These are phyloP conservation scores for Sinella curviseta DNA, from an alignment of 1,140 invertebrate genomes.

Conservation along the genomic window DNA sequence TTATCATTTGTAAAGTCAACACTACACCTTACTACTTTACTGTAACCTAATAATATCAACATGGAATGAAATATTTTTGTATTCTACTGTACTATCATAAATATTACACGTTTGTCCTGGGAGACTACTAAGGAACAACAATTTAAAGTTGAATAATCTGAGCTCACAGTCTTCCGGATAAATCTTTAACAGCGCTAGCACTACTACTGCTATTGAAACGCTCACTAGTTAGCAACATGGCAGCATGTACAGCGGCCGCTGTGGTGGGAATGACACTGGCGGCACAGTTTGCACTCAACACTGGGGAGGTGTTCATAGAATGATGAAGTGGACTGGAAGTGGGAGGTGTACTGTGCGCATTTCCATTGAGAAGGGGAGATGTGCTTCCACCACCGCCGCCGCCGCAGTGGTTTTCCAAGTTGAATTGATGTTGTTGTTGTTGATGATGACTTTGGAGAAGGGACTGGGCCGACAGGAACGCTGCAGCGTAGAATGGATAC, in stretches of 20 bases:
- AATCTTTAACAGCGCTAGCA: not conserved
- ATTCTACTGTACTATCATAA: not conserved
- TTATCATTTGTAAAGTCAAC: not conserved
- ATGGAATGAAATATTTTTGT: too few relatives aligned
- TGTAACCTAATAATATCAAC: conserved; percentile 1
- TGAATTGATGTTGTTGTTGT: conserved; percentile 28
- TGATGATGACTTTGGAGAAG: conserved; percentile 46
- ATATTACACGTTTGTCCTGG: not conserved
- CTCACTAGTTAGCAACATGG: conserved; percentile 45
- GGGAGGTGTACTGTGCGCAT: not conserved
- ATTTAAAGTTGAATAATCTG: not conserved
- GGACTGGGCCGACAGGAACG: conserved; percentile 48
- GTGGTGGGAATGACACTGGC: conserved; percentile 28
- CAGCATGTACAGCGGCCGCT: conserved; percentile 29
- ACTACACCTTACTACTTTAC: not conserved
- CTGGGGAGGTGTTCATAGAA: not conserved
- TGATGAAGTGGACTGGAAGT: not conserved
- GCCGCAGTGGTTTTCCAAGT: not conserved
- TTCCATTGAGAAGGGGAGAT: not conserved
- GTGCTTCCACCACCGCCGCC: not conserved
- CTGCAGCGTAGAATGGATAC: conserved; percentile 49
- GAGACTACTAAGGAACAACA: not conserved
- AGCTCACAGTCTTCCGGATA: conserved; percentile 22
- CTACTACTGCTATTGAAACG: conserved; percentile 6
- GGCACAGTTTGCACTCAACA: not conserved